These are phyloP conservation scores for Cheirogaleus medius DNA, from an alignment of 2,113 vertebrate genomes.

Conservation along the genomic window DNA sequence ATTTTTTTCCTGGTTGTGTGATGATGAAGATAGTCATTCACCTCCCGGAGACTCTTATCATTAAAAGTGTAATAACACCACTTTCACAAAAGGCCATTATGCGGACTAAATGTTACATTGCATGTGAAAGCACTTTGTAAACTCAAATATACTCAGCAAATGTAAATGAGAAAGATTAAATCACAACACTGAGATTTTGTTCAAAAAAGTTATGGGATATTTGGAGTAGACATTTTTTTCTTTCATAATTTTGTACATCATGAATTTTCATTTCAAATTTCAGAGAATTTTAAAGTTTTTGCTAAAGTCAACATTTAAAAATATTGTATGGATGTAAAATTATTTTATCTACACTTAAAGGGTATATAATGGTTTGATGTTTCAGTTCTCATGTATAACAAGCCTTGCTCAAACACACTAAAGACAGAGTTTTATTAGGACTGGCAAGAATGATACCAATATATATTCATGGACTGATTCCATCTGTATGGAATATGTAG, in stretches of 20 bases:
- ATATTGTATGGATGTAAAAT: constrained; percentile 77
- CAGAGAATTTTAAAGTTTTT: constrained; percentile 67
- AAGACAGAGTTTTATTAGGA: constrained; percentile 78
- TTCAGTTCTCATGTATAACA: constrained; percentile 73
- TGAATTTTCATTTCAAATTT: constrained; percentile 80
- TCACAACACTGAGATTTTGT: constrained; percentile 58
- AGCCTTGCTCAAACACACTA: constrained; percentile 71
- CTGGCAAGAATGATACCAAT: constrained; percentile 72
- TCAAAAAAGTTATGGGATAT: constrained; percentile 73
- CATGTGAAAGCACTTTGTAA: constrained; percentile 40
- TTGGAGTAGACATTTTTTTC: constrained; percentile 72
- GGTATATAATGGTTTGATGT: constrained; percentile 73
- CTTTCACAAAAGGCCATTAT: constrained; percentile 7
- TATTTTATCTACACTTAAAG: constrained; percentile 78
- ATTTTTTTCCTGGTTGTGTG: neutral
- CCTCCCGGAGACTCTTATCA: neutral
- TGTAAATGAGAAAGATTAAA: constrained; percentile 71
- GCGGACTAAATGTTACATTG: neutral
- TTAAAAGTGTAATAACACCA: neutral
- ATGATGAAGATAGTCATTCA: neutral
- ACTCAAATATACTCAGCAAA: constrained; percentile 45
- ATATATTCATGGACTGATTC: constrained; percentile 73
- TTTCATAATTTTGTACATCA: constrained; percentile 75
- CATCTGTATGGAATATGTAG: constrained; percentile 74
- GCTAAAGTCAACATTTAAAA: constrained; percentile 79